Conservation (phyloP, 2,113 vertebrate species). For the Embiotoca jacksoni region DNA sequence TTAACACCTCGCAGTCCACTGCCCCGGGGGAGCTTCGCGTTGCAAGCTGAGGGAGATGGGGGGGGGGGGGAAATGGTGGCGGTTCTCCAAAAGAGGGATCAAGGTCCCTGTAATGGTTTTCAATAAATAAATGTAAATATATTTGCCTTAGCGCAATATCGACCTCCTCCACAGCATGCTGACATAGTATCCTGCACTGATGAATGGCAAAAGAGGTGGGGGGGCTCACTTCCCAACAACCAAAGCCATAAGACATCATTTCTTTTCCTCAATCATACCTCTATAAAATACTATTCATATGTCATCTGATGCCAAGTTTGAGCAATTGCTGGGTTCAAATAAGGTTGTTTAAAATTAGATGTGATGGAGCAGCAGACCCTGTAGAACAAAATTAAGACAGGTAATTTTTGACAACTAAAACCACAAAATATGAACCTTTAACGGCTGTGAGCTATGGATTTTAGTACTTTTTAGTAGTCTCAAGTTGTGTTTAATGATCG, state of each 20-base stretch:
- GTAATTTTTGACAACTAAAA: background rate
- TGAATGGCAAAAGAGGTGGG: constrained; percentile 24
- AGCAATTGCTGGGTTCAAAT: constrained; percentile 6
- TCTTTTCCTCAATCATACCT: constrained; percentile 27
- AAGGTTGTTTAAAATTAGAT: background rate
- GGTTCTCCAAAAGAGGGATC: constrained; percentile 28
- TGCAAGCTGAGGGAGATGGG: constrained; percentile 2
- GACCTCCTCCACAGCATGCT: constrained; percentile 55
- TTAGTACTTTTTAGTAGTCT: too few relatives aligned
- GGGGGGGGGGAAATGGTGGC: background rate
- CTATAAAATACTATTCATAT: constrained; percentile 3
- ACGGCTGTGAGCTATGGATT: too few relatives aligned
- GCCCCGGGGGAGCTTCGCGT: background rate
- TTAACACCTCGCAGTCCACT: constrained; percentile 26
- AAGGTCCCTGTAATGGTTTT: constrained; percentile 18
- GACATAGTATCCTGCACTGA: constrained; percentile 52
- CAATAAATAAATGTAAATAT: constrained; percentile 63
- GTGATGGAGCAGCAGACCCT: constrained; percentile 4
- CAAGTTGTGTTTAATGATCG: too few relatives aligned
- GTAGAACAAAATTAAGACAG: background rate
- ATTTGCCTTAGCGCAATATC: constrained; percentile 53
- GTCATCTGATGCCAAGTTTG: constrained; percentile 9
- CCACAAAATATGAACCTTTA: too few relatives aligned
- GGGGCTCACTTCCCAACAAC: constrained; percentile 44
- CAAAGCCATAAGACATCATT: constrained; percentile 28